Evolutionary conservation across 2,888 invertebrate species (phyloP).

Genomic region (Agapetus fuscipes): DNA sequence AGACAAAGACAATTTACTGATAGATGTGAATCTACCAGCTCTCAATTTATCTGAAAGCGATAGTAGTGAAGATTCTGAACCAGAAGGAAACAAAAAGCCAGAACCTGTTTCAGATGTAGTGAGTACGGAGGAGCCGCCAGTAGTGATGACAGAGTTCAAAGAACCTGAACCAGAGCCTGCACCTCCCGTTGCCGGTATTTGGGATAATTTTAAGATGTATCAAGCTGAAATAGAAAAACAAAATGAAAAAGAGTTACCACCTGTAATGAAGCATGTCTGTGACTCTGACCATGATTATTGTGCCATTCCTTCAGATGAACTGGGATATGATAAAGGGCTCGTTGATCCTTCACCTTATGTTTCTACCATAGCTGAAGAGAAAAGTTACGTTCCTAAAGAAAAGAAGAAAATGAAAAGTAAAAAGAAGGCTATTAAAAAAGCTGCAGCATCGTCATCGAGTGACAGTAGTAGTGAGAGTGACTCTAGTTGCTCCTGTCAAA

Average conservation of each 20-base stretch:
- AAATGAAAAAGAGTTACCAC: constrained; percentile 36
- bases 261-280: constrained; percentile 46
- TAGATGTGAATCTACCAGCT: constrained; percentile 60
- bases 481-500: constrained; percentile 73
- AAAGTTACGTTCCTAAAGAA: constrained; percentile 37
- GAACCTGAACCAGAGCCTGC: constrained; percentile 43
- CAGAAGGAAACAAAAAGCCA: constrained; percentile 13
- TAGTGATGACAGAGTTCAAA: constrained; percentile 20
- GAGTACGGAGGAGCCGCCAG: constrained; percentile 9
- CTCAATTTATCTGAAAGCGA: constrained; percentile 79
- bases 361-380: constrained; percentile 18
- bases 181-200: constrained; percentile 58
- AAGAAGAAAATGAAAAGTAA: constrained; percentile 39
- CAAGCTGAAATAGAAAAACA: constrained; percentile 58
- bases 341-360: no score
- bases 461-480: constrained; percentile 68
- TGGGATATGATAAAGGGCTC: constrained; percentile 15
- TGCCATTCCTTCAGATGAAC: constrained; percentile 35
- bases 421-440: constrained; percentile 26
- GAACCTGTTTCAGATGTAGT: constrained; percentile 1
- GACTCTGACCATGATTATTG: constrained; percentile 73
- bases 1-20: constrained; percentile 39
- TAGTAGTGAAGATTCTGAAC: constrained; percentile 54
- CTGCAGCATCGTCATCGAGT: constrained; percentile 57
- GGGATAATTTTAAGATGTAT: constrained; percentile 69